Conservation (phyloP, 2,888 invertebrate genomes). For the Mesorhabditis belari region DNA sequence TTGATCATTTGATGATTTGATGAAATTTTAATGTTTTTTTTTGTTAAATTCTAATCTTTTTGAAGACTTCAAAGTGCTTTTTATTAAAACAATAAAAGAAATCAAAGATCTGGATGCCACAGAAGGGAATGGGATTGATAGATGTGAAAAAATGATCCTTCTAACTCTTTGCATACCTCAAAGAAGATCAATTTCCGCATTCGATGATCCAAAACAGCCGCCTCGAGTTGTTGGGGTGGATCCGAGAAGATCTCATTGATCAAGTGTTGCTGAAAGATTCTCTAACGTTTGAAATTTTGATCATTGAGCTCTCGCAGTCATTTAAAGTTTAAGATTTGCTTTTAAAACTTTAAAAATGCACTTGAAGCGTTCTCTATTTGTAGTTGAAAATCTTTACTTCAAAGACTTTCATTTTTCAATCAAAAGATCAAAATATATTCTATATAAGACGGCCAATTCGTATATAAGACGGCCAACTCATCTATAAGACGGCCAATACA, state of each 20-base stretch:
- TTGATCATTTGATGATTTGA: too few relatives aligned
- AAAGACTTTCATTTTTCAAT: not conserved
- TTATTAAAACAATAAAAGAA: too few relatives aligned
- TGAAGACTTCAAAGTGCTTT: too few relatives aligned
- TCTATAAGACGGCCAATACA: too few relatives aligned
- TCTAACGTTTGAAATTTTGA: not conserved
- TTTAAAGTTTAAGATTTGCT: not conserved
- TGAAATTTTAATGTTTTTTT: too few relatives aligned
- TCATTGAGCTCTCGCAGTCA: not conserved
- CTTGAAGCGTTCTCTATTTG: not conserved
- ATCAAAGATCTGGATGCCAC: too few relatives aligned
- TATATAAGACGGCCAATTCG: too few relatives aligned
- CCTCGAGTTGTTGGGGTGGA: not conserved
- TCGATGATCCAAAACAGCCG: not conserved
- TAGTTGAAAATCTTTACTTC: not conserved
- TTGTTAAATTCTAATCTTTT: too few relatives aligned
- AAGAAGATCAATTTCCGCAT: not conserved
- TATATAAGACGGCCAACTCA: too few relatives aligned
- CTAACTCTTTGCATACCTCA: not conserved
- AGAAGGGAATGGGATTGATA: too few relatives aligned
- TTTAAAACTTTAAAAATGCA: not conserved
- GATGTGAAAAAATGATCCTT: not conserved
- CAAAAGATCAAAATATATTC: not conserved
- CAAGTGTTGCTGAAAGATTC: not conserved
- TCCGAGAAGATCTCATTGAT: not conserved